A percentile compares a stretch with the other conserved stretches of the same genome.
Conservation (phyloP, 2,888 invertebrate species). For the Lucinisca nassula region DNA sequence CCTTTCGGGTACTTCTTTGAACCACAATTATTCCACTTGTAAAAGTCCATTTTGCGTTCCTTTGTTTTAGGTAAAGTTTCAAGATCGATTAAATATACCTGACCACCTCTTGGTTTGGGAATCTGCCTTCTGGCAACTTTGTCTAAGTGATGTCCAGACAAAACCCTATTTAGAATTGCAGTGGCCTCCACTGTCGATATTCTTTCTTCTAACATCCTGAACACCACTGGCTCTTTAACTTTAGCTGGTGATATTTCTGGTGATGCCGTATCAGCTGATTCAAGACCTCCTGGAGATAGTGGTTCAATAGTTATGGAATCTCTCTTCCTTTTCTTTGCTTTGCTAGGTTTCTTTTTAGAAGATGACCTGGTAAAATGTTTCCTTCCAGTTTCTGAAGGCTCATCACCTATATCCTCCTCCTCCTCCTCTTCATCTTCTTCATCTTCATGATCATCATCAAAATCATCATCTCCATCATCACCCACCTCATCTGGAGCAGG, state of each 20-base stretch:
- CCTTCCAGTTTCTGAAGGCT: too few species aligned
- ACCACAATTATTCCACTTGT: background rate
- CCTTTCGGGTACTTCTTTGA: background rate
- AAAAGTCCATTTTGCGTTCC: background rate
- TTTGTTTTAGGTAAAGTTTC: background rate
- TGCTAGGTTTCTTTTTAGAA: too few species aligned
- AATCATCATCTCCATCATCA: background rate
- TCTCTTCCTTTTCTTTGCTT: background rate
- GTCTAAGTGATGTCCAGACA: background rate
- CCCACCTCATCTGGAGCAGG: background rate
- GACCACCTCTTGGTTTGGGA: background rate
- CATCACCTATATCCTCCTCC: too few species aligned
- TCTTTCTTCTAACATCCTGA: background rate
- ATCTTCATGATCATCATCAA: background rate
- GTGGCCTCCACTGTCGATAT: background rate
- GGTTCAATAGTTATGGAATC: background rate
- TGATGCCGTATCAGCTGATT: background rate
- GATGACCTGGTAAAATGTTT: too few species aligned
- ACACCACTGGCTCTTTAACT: background rate
- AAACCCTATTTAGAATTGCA: background rate
- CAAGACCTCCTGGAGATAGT: background rate
- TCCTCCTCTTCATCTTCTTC: too few species aligned
- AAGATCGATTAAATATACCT: background rate
- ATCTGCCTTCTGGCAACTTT: background rate
- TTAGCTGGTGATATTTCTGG: too few species aligned